Evolutionary conservation across 2,888 invertebrate species (phyloP).

Genomic region (Seira ritae): DNA sequence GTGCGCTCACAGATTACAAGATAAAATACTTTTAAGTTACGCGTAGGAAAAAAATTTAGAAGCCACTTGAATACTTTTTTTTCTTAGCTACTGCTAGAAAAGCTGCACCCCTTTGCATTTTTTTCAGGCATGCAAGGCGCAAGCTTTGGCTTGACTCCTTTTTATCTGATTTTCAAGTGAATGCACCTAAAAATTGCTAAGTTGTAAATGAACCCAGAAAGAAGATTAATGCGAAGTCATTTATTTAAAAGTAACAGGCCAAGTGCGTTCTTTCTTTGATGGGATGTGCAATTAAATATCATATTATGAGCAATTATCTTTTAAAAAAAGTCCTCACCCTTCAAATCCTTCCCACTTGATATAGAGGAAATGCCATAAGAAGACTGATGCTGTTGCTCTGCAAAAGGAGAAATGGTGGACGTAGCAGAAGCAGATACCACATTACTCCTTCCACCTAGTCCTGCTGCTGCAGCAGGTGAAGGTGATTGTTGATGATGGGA

Average conservation of each 20-base stretch:
- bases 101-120: no score
- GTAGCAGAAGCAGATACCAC: not conserved
- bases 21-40: slow-evolving; percentile 57
- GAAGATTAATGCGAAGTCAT: no score
- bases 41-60: no score
- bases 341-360: slow-evolving; percentile 63
- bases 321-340: slow-evolving; percentile 55
- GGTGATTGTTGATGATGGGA: slow-evolving; percentile 42
- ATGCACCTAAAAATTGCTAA: no score
- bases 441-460: slow-evolving; percentile 20
- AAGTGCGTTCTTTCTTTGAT: no score
- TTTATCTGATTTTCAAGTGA: no score
- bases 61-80: no score
- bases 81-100: no score
- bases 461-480: slow-evolving; percentile 51
- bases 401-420: slow-evolving; percentile 23
- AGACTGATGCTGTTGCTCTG: slow-evolving; percentile 39
- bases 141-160: no score
- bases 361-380: slow-evolving; percentile 4
- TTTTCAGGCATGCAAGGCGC: no score
- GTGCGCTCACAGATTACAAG: slow-evolving; percentile 60
- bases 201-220: no score
- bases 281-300: not conserved
- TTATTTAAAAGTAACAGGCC: no score
- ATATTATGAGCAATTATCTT: not conserved